phyloP scores from a whole-genome alignment of 2,797 vertebrate genomes.

The Mus caroli region DNA sequence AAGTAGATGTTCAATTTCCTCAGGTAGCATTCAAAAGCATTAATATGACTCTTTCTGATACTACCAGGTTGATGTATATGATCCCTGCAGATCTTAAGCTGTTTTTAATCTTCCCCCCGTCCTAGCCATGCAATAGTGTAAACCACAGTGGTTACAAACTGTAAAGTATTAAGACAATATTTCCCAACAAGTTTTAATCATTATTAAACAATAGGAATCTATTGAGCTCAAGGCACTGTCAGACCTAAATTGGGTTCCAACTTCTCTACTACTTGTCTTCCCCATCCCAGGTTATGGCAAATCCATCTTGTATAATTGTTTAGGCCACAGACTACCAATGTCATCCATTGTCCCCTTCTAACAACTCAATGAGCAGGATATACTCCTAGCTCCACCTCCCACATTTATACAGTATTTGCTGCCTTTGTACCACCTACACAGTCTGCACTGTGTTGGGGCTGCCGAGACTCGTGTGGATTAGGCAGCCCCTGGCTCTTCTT shows the following conservation, averaged over 20 bases:
- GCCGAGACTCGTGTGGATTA: neutral
- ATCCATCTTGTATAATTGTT: neutral
- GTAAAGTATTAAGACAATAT: neutral
- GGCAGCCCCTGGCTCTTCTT: neutral
- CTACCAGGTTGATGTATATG: constrained; percentile 37
- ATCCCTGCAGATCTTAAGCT: neutral
- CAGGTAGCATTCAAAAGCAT: constrained; percentile 24
- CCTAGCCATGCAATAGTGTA: neutral
- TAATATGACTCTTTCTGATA: constrained; percentile 19
- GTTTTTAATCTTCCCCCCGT: constrained; percentile 34
- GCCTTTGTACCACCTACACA: neutral
- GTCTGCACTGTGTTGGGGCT: too few relatives aligned
- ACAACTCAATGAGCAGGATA: neutral
- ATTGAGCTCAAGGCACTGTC: neutral
- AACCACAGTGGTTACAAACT: neutral
- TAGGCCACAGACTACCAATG: neutral
- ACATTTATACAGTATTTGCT: neutral
- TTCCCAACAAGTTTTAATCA: neutral
- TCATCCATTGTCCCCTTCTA: neutral
- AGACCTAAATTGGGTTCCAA: neutral
- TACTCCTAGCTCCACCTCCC: neutral
- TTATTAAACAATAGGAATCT: neutral
- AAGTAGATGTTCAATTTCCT: constrained; percentile 48
- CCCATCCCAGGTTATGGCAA: neutral
- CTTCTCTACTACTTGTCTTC: neutral